These are phyloP conservation scores for Magallana angulata DNA, from an alignment of 1,140 invertebrate species.

Conservation along the genomic window DNA sequence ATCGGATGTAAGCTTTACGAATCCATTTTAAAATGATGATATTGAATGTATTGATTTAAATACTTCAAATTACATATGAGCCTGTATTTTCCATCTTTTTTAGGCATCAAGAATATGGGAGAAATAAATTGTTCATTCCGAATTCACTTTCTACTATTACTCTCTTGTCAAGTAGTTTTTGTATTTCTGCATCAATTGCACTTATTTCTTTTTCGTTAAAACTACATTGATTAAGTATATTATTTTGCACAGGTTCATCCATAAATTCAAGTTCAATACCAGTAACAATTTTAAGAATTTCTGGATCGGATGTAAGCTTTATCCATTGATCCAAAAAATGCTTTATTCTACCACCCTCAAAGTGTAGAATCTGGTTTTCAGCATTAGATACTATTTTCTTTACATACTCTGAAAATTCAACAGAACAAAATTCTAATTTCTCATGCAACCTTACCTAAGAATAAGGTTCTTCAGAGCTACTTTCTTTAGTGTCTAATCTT, in stretches of 20 bases:
- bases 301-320: constrained; percentile 26
- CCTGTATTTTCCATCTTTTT: too few relatives aligned
- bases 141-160: constrained; percentile 46
- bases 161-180: constrained; percentile 50
- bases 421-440: too few relatives aligned
- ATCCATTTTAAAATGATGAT: too few relatives aligned
- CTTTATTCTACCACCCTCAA: constrained; percentile 42
- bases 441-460: background rate
- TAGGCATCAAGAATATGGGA: too few relatives aligned
- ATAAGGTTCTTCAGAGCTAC: background rate
- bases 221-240: background rate
- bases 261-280: constrained; percentile 13
- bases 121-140: too few relatives aligned
- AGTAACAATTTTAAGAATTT: background rate
- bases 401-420: background rate
- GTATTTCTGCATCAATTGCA: constrained; percentile 41
- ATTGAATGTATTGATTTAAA: too few relatives aligned
- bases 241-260: background rate
- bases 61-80: too few relatives aligned
- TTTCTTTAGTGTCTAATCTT: background rate
- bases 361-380: background rate
- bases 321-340: constrained; percentile 37
- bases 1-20: constrained; percentile 19
- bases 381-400: background rate
- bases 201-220: background rate